Percentiles rank a stretch among this genome's conserved stretches.
Conservation (phyloP, 2,888 invertebrate species). For the Stegophylla sp. region DNA sequence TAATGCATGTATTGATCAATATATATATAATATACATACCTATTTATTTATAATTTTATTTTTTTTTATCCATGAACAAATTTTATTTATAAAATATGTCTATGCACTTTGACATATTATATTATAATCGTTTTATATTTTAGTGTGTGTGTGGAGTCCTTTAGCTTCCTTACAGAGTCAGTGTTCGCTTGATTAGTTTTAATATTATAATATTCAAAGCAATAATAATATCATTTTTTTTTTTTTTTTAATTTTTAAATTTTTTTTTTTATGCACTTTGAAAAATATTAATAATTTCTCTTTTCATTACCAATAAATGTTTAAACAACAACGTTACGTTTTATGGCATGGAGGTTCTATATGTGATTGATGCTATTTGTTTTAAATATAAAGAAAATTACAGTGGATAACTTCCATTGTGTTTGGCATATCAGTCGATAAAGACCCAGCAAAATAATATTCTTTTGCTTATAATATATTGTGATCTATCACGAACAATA, state of each 20-base stretch:
- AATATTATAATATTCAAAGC: slow-evolving; percentile 32
- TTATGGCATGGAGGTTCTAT: neutral
- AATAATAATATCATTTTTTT: slow-evolving; percentile 51
- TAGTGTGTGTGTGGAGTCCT: slow-evolving; percentile 51
- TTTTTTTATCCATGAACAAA: slow-evolving; percentile 7
- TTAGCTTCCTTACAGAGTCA: slow-evolving; percentile 25
- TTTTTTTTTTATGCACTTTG: slow-evolving; percentile 22
- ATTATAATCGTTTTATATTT: slow-evolving; percentile 20
- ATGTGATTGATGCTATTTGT: neutral
- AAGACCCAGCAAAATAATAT: neutral
- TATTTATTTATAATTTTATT: slow-evolving; percentile 3
- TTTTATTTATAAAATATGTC: slow-evolving; percentile 9
- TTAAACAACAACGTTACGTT: slow-evolving; percentile 33
- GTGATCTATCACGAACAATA: too few relatives aligned
- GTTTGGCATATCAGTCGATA: neutral
- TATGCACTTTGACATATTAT: slow-evolving; percentile 29
- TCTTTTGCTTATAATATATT: neutral
- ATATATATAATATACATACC: neutral
- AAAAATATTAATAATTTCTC: slow-evolving; percentile 3
- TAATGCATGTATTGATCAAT: slow-evolving; percentile 35
- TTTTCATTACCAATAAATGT: neutral
- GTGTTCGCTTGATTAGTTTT: slow-evolving; percentile 46
- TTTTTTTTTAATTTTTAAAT: too few relatives aligned
- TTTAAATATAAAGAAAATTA: neutral
- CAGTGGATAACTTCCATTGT: neutral